phyloP scores from a whole-genome alignment of 2,888 invertebrate species.

The Sturmia bella region DNA sequence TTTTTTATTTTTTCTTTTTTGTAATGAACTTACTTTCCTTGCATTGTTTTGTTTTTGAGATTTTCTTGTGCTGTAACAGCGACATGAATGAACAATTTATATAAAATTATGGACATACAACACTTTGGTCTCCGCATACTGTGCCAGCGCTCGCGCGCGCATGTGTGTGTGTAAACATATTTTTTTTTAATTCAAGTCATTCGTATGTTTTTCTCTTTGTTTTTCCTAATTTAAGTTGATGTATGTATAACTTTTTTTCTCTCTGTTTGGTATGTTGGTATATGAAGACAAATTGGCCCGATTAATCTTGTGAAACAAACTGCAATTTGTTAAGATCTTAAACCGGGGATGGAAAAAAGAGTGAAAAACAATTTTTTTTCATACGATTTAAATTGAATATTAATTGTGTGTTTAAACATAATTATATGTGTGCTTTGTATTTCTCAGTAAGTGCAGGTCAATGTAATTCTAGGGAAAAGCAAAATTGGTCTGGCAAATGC shows the following conservation, averaged over 20 bases:
- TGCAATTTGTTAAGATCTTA: conserved; percentile 55
- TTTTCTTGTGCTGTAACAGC: conserved; percentile 36
- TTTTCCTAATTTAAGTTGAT: conserved; percentile 29
- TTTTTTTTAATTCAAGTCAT: background rate
- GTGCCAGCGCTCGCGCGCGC: conserved; percentile 6
- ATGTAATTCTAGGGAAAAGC: background rate
- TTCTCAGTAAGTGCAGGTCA: background rate
- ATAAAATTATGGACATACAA: conserved; percentile 50
- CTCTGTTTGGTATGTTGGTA: background rate
- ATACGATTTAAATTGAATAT: conserved; percentile 49
- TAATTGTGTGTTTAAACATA: conserved; percentile 13
- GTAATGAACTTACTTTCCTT: background rate
- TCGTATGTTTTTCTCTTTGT: background rate
- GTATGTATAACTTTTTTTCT: conserved; percentile 15
- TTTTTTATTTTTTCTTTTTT: too few relatives aligned
- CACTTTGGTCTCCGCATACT: conserved; percentile 11
- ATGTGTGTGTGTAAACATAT: background rate
- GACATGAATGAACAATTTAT: conserved; percentile 58
- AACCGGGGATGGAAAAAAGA: background rate
- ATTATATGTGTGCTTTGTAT: background rate
- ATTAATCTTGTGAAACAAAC: conserved; percentile 66
- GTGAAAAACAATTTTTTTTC: conserved; percentile 23
- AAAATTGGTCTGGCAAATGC: background rate
- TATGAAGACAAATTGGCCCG: conserved; percentile 61
- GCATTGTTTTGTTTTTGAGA: conserved; percentile 8